Percentiles rank a stretch among this genome's conserved stretches.
phyloP scores from a whole-genome alignment of 92 coral and sea anemone species.

The Palythoa heliodiscus region DNA sequence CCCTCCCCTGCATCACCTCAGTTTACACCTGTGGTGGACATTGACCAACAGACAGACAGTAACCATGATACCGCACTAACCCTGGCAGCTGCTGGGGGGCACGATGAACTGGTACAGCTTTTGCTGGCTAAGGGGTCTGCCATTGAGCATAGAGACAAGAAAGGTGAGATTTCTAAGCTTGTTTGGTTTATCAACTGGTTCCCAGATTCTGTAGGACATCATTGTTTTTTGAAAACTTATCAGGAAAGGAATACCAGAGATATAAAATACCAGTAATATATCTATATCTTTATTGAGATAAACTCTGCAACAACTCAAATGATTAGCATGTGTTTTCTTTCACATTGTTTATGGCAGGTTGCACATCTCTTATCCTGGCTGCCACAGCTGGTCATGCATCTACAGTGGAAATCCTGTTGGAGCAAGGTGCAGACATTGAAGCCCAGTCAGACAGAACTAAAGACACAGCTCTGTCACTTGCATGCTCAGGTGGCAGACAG shows the following conservation, averaged over 20 bases:
- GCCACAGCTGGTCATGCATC: slow-evolving; percentile 99
- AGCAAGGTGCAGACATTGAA: slow-evolving; percentile 93
- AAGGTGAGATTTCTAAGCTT: slow-evolving; percentile 58
- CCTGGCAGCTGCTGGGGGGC: slow-evolving; percentile 97
- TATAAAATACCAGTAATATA: no score
- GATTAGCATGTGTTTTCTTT: not conserved
- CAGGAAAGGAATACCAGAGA: no score
- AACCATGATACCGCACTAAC: slow-evolving; percentile 98
- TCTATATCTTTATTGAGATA: no score
- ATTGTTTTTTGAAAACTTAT: no score
- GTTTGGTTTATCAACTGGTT: no score
- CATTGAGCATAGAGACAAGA: slow-evolving; percentile 95
- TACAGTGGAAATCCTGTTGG: slow-evolving; percentile 91
- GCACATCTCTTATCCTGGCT: slow-evolving; percentile 90
- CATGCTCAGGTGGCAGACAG: slow-evolving; percentile 99
- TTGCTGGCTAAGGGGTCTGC: slow-evolving; percentile 83
- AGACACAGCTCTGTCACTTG: slow-evolving; percentile 96
- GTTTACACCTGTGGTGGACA: slow-evolving; percentile 89
- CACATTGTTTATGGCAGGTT: slow-evolving; percentile 57
- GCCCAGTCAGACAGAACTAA: slow-evolving; percentile 99
- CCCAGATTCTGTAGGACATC: no score
- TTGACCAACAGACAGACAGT: slow-evolving; percentile 98
- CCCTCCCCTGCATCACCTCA: slow-evolving; percentile 98
- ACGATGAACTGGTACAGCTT: slow-evolving; percentile 91
- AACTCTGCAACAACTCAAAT: not conserved